Percentiles rank a stretch among this genome's conserved stretches.
Evolutionary conservation across 2,113 vertebrate species (phyloP).

Genomic region (Monarcha castaneiventris): DNA sequence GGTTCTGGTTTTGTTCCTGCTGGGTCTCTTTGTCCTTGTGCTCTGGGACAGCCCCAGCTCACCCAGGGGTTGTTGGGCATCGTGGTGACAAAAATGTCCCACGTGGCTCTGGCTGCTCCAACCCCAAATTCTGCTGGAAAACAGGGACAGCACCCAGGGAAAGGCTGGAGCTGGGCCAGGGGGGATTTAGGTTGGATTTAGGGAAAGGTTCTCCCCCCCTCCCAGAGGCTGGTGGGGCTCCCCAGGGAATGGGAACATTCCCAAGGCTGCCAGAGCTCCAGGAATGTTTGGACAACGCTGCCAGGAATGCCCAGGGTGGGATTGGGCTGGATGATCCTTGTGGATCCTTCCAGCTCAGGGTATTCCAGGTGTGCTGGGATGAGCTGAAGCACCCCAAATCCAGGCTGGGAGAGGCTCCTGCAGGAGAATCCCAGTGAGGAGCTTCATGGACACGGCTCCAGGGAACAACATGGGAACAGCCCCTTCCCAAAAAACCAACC

Average conservation of each 20-base stretch:
- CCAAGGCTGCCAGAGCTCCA: background rate
- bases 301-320: no score
- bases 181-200: background rate
- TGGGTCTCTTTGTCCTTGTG: background rate
- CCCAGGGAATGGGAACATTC: background rate
- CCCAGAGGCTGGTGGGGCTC: background rate
- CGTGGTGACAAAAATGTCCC: fast-evolving
- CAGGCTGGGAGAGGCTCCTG: no score
- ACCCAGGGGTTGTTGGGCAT: fast-evolving
- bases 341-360: no score
- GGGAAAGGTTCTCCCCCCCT: background rate
- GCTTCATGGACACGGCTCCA: no score
- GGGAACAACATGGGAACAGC: no score
- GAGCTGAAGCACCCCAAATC: no score
- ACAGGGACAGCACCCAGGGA: background rate
- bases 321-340: background rate
- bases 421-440: no score
- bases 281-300: background rate
- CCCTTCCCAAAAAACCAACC: no score
- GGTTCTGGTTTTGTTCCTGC: background rate
- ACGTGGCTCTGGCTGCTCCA: no score
- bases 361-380: no score
- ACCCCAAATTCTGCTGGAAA: no score
- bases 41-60: background rate
- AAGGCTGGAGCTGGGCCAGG: background rate